These are phyloP conservation scores for Leptinotarsa juncta DNA, from an alignment of 2,888 invertebrate genomes.

Conservation along the genomic window DNA sequence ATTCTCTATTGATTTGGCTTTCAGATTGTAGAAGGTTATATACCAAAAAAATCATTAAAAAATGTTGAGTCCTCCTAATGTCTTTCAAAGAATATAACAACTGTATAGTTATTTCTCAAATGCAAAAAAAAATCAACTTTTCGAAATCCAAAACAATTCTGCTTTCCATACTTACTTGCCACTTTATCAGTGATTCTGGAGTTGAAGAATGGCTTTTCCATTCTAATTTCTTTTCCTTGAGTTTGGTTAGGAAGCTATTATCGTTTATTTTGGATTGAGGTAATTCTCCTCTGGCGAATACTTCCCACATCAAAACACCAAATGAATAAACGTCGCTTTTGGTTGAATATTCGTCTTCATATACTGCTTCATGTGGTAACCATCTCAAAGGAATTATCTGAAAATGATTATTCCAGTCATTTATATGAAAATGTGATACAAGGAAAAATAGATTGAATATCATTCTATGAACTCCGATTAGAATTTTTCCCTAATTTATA, in stretches of 20 bases:
- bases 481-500: too few relatives aligned
- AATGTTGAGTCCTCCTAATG: too few relatives aligned
- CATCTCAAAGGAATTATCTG: constrained; percentile 89
- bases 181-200: constrained; percentile 71
- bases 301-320: constrained; percentile 91
- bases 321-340: constrained; percentile 95
- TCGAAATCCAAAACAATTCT: background rate
- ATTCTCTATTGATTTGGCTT: too few relatives aligned
- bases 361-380: constrained; percentile 89
- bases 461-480: background rate
- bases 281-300: constrained; percentile 82
- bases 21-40: too few relatives aligned
- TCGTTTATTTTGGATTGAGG: constrained; percentile 83
- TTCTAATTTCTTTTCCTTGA: constrained; percentile 74
- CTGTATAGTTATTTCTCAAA: constrained; percentile 6
- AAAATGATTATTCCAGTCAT: constrained; percentile 5
- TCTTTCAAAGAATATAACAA: constrained; percentile 1
- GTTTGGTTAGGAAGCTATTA: constrained; percentile 75
- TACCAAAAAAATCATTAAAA: too few relatives aligned
- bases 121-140: background rate
- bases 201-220: constrained; percentile 77
- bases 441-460: background rate
- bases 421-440: too few relatives aligned
- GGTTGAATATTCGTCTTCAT: constrained; percentile 91
- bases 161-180: constrained; percentile 65